Base-by-base conservation (phyloP, 2,888 invertebrate genomes). In the Thecophora atra region DNA sequence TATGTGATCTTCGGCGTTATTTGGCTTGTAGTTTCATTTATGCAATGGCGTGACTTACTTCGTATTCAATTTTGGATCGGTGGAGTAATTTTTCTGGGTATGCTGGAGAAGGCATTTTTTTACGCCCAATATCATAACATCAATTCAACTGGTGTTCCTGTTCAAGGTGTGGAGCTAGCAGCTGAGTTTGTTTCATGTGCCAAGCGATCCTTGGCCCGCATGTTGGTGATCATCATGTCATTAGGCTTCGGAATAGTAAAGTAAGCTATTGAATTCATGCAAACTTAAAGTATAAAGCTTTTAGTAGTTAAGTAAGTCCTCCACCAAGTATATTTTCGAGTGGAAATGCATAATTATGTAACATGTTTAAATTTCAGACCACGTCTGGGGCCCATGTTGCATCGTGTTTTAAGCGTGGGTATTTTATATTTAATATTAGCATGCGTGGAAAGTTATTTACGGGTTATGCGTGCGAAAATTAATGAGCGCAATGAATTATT, bases 51-150 rank as follows among this genome's bases (percentile, higher is more conserved):
- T 54, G 97, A 98, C 85, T 88, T 98, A 26, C 88, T 98, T 68
- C 89, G 97, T 44, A 94, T 98, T 58, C 98, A 98, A 88, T 97
- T 96, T 87, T 98, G 97, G 97, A 96, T 98, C 82, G 97, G 96
- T 7, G 96, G 91, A 37, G 96, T 97, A 15, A 95, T 97, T 71
- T 87, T 97, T 15, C 87, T 97, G 2, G 95, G 97, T 58, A 93
- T 94, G 93, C 81, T 94, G 44, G 94, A 94, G 86, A 94, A 93
- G 83, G 96, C 97, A 5, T 93, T 95, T 0, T 98, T 95, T 86
- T 95, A 96, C 82, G 95, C 93, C 0, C 96, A 97, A 79, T 97
- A 94, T 87, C 91, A 93, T 78, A 91, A 90, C 67, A 89, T 94
- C 68, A 93, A 94, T 82, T 89, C 89, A 24, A 91, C 90, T 3